Percentiles rank a stretch among this genome's conserved stretches.
phyloP scores from a whole-genome alignment of 2,888 invertebrate genomes.

The Lutraria lutraria region DNA sequence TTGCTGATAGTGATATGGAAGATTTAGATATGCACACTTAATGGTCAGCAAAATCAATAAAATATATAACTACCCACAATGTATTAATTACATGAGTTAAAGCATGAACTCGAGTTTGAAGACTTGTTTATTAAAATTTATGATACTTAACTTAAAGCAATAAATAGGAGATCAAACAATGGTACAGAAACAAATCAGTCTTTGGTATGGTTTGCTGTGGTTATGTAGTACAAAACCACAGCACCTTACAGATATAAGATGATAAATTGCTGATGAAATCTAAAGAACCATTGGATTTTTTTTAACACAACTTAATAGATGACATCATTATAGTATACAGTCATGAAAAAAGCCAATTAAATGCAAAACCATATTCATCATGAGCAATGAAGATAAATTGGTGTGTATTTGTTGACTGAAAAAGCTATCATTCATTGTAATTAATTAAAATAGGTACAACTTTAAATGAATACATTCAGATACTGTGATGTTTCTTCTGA shows the following conservation, averaged over 20 bases:
- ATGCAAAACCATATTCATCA: background rate
- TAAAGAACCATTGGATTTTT: background rate
- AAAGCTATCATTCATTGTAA: background rate
- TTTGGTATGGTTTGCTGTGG: background rate
- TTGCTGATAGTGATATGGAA: too few relatives aligned
- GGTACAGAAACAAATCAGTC: background rate
- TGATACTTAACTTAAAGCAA: background rate
- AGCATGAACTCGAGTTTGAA: background rate
- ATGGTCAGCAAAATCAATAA: background rate
- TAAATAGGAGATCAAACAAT: constrained; percentile 13
- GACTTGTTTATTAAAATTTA: background rate
- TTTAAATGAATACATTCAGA: too few relatives aligned
- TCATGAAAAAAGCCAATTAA: background rate
- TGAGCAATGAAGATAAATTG: background rate
- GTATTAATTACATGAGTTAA: background rate
- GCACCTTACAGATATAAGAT: background rate
- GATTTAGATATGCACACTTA: too few relatives aligned
- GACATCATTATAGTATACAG: background rate
- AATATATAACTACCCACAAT: background rate
- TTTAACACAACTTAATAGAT: too few relatives aligned
- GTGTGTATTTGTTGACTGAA: background rate
- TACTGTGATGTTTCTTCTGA: too few relatives aligned
- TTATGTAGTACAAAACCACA: background rate
- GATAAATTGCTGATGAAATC: background rate
- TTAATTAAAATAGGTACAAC: too few relatives aligned